Evolutionary conservation across 2,113 vertebrate genomes (phyloP), one percentile per base, ranked within the genome.

Genomic region (Castor canadensis): DNA sequence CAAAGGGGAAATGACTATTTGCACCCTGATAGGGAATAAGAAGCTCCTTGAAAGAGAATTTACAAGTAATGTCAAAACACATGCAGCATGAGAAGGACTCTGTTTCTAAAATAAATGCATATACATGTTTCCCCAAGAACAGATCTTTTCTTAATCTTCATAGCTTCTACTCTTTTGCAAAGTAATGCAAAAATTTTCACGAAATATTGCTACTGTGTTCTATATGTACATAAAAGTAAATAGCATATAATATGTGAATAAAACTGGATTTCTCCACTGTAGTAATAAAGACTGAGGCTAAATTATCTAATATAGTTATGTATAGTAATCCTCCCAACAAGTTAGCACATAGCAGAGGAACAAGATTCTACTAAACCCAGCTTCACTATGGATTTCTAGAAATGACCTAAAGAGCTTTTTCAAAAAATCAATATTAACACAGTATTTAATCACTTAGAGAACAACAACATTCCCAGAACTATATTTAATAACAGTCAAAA

Each of bases 401-500:
- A 91, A 92, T 1, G 32, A 26, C 35, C 56, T 40, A 56, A 71
- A 58, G 32, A 58, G 3, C 1, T 92, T 49, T 24, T 86, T 40
- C 3, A 86, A 73, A 58, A 45, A 54, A 87, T 96, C 56, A 91
- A 24, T 49, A 71, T n/a, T 83, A 87, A 89, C 32, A 86, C 38
- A 87, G 28, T 12, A 92, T 77, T 80, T 75, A 75, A 94, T 76
- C n/a, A 85, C 69, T 76, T 96, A 77, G 8, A 80, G 30, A 4
- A 87, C 52, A 47, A 83, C 35, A 80, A 30, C 38, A 76, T 80
- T 87, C 92, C 67, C 17, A 0, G 82, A 82, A 93, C 26, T 87
- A 5, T 60, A 54, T 80, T 93, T 76, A 85, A 40, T 91, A 81
- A 49, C 38, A 77, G 35, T 49, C 66, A 94, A 72, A 87, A 97